Evolutionary conservation across 2,888 invertebrate genomes (phyloP), one percentile per base, ranked within the genome.

Genomic region (Elmis aenea): DNA sequence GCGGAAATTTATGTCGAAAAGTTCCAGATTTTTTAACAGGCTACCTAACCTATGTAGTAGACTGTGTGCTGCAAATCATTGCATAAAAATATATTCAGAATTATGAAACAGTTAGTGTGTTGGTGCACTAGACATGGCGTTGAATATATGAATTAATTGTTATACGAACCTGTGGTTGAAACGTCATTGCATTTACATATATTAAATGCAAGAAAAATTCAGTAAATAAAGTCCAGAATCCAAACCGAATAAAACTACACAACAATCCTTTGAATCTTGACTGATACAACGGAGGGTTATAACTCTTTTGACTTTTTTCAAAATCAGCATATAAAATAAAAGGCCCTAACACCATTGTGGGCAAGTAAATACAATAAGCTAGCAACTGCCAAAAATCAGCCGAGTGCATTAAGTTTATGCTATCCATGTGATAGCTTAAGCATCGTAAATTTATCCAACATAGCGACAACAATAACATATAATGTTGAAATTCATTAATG

Each of bases 311-410:
- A 61, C 64, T 70, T 33, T 56, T 68, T 47, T 70, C 68, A 68
- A 85, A 93, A 38, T 85, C 78, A 48, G 78, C 72, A 67, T 83
- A 91, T 4, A 81, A 70, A 51, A 92, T 75, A 34, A 92, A 73
- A n/a, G 94, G 94, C 10, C 94, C 94, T 51, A 81, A 74, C 53
- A 85, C 82, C 39, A 89, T 70, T n/a, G 83, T 72, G 11, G 94
- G 94, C 32, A 90, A 72, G 64, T 94, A 93, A 29, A 91, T 73
- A 38, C 79, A 76, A 63, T 92, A 94, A 11, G 83, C 79, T 30
- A 85, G 61, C 54, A 82, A 73, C 44, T 78, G 72, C 31, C 71
- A 46, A 2, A 76, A 48, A 44, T 40, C 52, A 47, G 18, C 18
- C 18, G 24, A 18, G 41, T 22, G 54, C 51, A 25, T 46, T 46